Base-by-base conservation (phyloP, 2,888 invertebrate species). In the Ypsolopha sequella region DNA sequence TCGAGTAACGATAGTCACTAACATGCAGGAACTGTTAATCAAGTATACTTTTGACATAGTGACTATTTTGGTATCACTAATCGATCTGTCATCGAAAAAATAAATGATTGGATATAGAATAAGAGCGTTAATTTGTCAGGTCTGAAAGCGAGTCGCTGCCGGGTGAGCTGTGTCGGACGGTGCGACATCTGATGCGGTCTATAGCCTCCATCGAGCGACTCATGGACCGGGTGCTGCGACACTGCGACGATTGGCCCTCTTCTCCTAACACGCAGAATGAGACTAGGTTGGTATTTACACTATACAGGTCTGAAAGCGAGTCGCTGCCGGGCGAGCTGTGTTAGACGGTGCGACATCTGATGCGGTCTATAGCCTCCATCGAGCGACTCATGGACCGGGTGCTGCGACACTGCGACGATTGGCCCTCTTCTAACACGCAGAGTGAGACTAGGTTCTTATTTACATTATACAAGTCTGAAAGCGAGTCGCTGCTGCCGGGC, bases 311-410 rank as follows among this genome's bases (percentile, higher is more conserved):
- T 9, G 8, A 6, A 7, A 11, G 41, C 8, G 34, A 13, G 39
- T 9, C 39, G 10, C 68, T 48, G n/a, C n/a, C n/a, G n/a, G n/a
- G n/a, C n/a, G n/a, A n/a, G n/a, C 69, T 81, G 51, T 75, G 80
- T 62, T 65, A 73, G 34, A 76, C 81, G 0, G 80, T 82, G 35
- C 53, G 78, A 0, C 77, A 77, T 41, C 74, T 84, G 14, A 80
- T 84, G 80, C 58, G 76, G 13, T 82, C 80, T 48, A 82, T 84
- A 49, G 80, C 84, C 0, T 73, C 79, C n/a, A 80, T 84, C 3
- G 85, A 85, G 65, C 53, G 80, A 36, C 70, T 84, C 7, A 85
- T 85, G 85, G 84, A 85, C 60, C 60, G 76, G 2, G 81, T 85
- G 55, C 60, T 84, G 45, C 64, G 69, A 53, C 81, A 81, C 49